These are phyloP conservation scores for Oncorhynchus tshawytscha DNA, from an alignment of 2,113 vertebrate species.

Conservation along the genomic window DNA sequence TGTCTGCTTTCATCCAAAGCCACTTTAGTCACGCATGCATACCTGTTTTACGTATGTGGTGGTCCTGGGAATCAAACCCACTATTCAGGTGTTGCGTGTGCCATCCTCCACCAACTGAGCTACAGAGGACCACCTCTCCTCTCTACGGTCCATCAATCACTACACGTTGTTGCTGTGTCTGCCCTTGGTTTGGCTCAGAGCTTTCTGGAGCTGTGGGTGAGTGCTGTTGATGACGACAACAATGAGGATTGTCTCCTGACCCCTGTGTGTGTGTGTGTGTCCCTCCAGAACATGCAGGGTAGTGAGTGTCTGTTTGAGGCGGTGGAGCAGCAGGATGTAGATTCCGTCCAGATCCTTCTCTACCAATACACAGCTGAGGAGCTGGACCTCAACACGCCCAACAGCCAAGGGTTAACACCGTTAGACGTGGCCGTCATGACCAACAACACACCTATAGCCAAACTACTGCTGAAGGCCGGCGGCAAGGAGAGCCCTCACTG, in stretches of 20 bases:
- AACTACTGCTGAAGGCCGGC: conserved; percentile 85
- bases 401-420: conserved; percentile 88
- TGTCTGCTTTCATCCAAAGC: no score
- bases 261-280: neutral
- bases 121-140: no score
- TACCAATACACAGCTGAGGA: conserved; percentile 87
- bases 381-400: conserved; percentile 93
- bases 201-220: no score
- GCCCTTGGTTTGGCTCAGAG: no score
- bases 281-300: conserved; percentile 84
- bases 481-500: conserved; percentile 93
- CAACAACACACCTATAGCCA: conserved; percentile 90
- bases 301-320: conserved; percentile 91
- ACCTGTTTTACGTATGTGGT: no score
- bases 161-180: no score
- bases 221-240: neutral
- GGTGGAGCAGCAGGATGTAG: conserved; percentile 93
- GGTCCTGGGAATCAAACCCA: no score
- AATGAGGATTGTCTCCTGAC: neutral
- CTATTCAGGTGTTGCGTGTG: no score
- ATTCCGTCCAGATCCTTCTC: conserved; percentile 88
- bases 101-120: no score
- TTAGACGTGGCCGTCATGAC: conserved; percentile 94
- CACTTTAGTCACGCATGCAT: no score
- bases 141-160: neutral